Conservation (phyloP, 2,113 vertebrate species). For the Melanerpes aurifrons region DNA sequence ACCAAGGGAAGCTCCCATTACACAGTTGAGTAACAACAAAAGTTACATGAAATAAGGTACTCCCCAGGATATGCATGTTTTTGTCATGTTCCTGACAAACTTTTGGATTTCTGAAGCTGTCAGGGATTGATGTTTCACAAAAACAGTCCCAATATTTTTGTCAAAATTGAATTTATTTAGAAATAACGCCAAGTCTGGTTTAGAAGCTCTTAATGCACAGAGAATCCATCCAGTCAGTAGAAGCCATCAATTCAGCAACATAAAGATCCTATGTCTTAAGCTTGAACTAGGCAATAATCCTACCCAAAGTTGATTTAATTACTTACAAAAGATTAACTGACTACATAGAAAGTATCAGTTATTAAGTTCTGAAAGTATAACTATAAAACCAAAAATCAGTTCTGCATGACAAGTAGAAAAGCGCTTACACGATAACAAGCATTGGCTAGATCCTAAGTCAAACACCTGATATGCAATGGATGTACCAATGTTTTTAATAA, state of each 20-base stretch:
- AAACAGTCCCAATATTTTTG: neutral
- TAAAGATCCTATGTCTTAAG: neutral
- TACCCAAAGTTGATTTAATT: neutral
- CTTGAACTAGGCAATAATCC: neutral
- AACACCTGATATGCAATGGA: neutral
- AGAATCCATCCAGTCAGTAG: neutral
- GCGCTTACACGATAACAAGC: fast-evolving
- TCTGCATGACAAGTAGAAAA: neutral
- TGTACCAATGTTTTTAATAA: neutral
- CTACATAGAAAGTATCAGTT: neutral
- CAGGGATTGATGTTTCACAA: neutral
- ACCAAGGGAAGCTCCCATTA: neutral
- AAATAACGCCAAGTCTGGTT: neutral
- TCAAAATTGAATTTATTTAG: neutral
- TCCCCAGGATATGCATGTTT: neutral
- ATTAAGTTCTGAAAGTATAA: neutral
- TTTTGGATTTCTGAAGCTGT: neutral
- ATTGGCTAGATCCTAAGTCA: neutral
- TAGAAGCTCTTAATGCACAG: neutral
- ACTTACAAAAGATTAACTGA: neutral
- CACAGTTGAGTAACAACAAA: neutral
- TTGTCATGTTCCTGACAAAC: neutral
- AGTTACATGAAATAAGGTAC: fast-evolving
- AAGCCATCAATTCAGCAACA: neutral
- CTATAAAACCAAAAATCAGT: neutral